phyloP scores from a whole-genome alignment of 1,140 invertebrate genomes.

The Drosophila sulfurigaster region DNA sequence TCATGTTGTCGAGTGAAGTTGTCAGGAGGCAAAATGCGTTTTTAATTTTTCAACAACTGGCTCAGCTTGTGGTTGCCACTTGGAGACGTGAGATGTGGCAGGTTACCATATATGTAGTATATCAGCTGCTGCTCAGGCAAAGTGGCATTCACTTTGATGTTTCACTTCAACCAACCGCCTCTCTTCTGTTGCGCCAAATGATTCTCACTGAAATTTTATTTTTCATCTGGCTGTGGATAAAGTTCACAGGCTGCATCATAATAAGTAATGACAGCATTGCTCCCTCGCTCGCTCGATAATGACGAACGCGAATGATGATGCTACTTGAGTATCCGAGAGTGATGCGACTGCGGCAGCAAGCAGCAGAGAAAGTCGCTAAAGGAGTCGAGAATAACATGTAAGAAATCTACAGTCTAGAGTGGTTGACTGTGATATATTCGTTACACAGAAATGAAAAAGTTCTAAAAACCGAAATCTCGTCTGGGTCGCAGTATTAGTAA shows the following conservation, averaged over 20 bases:
- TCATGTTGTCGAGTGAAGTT: slow-evolving; percentile 37
- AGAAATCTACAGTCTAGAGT: too few species aligned
- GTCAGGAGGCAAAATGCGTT: slow-evolving; percentile 44
- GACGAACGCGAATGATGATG: slow-evolving; percentile 48
- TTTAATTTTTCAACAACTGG: slow-evolving; percentile 54
- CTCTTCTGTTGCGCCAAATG: slow-evolving; percentile 42
- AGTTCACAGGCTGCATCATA: slow-evolving; percentile 53
- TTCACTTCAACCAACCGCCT: slow-evolving; percentile 61
- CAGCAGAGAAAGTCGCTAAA: slow-evolving; percentile 13
- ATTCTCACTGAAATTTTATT: slow-evolving; percentile 74
- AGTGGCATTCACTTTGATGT: slow-evolving; percentile 74
- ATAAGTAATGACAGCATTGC: slow-evolving; percentile 76
- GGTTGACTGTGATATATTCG: too few species aligned
- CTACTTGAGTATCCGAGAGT: not conserved
- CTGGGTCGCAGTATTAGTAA: too few species aligned
- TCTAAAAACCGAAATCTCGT: too few species aligned
- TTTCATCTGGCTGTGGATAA: slow-evolving; percentile 66
- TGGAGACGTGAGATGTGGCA: not conserved
- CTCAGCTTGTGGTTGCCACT: slow-evolving; percentile 38
- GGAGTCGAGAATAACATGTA: slow-evolving; percentile 5
- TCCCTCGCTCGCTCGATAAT: slow-evolving; percentile 62
- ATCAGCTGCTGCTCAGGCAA: slow-evolving; percentile 4
- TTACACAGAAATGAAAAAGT: too few species aligned
- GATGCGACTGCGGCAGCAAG: too few species aligned
- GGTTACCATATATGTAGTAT: not conserved